A percentile compares a stretch with the other conserved stretches of the same genome.
Conservation (phyloP, 2,888 invertebrate genomes). For the Norana najaformis region DNA sequence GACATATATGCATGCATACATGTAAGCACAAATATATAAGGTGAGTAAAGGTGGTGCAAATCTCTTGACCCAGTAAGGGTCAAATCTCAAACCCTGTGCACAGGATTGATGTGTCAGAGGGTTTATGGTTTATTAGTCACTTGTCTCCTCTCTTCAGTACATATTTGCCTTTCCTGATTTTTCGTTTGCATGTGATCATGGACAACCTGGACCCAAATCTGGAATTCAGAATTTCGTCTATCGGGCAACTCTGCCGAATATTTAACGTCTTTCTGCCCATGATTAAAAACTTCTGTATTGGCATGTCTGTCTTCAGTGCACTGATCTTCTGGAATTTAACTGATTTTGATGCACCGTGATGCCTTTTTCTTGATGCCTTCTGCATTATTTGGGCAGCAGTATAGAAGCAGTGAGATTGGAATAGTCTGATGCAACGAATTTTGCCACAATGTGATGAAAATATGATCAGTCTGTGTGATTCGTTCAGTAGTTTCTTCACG, state of each 20-base stretch:
- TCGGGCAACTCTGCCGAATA: background rate
- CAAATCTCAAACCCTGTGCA: background rate
- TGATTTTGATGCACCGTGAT: too few relatives aligned
- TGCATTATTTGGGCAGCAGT: background rate
- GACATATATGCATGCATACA: too few relatives aligned
- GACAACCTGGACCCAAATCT: background rate
- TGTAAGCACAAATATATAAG: too few relatives aligned
- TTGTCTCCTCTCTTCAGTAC: background rate
- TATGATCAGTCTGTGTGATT: background rate
- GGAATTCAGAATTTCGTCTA: background rate
- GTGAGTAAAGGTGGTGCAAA: background rate
- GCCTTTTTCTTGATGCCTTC: too few relatives aligned
- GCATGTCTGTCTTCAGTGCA: background rate
- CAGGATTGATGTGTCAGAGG: background rate
- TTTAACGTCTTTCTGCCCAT: background rate
- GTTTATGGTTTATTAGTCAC: background rate
- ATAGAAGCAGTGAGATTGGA: background rate
- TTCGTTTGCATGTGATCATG: background rate
- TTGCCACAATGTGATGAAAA: too few relatives aligned
- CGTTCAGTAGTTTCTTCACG: background rate
- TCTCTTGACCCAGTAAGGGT: background rate
- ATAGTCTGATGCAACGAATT: background rate
- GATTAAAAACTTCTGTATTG: background rate
- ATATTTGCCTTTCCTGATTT: background rate
- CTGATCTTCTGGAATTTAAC: background rate